Base-by-base conservation (phyloP, 2,888 invertebrate genomes). In the Atrina japonica region DNA sequence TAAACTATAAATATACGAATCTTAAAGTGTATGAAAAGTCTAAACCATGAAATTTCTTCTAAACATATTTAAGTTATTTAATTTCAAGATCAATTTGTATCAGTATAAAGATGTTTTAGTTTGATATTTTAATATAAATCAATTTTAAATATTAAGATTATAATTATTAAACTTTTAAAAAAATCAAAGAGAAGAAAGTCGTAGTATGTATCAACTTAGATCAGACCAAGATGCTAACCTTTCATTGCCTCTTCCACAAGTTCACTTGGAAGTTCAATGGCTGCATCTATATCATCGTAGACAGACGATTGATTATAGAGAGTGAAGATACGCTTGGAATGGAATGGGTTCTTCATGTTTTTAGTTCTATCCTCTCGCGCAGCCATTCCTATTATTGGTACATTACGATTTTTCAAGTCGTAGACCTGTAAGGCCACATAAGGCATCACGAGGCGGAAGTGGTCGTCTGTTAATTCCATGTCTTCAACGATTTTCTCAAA, bases 391-490 rank as follows among this genome's bases (percentile, higher is more conserved):
- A 86, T 84, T 1, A 86, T 81, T 1, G 84, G 80, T 16, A 61
- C 70, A 11, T 53, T 69, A 1, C 66, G 50, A 21, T 71, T 64
- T n/a, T 80, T 69, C 14, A 85, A 68, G 40, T 83, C 70, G 83
- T 84, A 86, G 7, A 86, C 75, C 56, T 86, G 84, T 58, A 86
- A 76, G 23, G 82, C 86, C 27, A 85, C 78, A 58, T 86, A 84
- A 14, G 83, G 82, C 11, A 80, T 77, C 6, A 83, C 83, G 27
- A 80, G 67, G 21, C 83, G 78, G 43, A 82, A 67, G 30, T 77
- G 70, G 14, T 74, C 53, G 1, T 65, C 68, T 0, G 69, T 79
- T 56, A 86, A 60, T 29, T 82, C 68, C 6, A 77, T 77, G 27
- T 84, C 82, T 40, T 79, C 82, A 5, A 80, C 82, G 52, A 78